Percentiles rank a stretch among this genome's conserved stretches.
These are phyloP conservation scores for Stegodyphus mimosarum DNA, from an alignment of 1,140 invertebrate species.

Conservation along the genomic window DNA sequence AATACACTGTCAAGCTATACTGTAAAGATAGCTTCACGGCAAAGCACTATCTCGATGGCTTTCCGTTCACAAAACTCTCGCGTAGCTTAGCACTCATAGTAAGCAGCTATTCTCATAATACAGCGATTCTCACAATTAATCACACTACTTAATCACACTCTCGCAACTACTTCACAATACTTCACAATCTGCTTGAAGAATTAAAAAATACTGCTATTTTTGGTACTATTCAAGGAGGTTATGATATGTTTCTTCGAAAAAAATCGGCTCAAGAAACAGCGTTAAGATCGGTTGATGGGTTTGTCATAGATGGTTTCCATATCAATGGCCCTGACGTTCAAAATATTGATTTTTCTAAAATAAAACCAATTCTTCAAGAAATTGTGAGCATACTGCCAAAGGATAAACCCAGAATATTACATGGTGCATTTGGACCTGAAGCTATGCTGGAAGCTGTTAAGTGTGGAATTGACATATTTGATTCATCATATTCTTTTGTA, in stretches of 20 bases:
- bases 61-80: no score
- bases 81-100: no score
- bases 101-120: no score
- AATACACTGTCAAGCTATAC: no score
- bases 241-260: conserved; percentile 70
- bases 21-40: no score
- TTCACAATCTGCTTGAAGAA: no score
- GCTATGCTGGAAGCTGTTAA: conserved; percentile 75
- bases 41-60: no score
- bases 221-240: conserved; percentile 82
- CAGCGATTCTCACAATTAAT: no score
- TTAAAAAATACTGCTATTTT: conserved; percentile 70
- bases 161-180: no score
- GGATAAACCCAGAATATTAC: conserved; percentile 75
- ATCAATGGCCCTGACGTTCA: conserved; percentile 75
- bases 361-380: conserved; percentile 74
- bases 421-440: conserved; percentile 78
- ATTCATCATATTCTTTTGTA: conserved; percentile 78
- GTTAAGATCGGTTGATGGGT: conserved; percentile 74
- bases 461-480: conserved; percentile 83
- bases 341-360: conserved; percentile 71
- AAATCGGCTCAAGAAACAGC: conserved; percentile 73
- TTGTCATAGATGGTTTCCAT: conserved; percentile 84
- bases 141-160: no score
- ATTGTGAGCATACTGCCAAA: conserved; percentile 75